Base-by-base conservation (phyloP, 2,797 vertebrate genomes). In the Mionectes olivaceus region DNA sequence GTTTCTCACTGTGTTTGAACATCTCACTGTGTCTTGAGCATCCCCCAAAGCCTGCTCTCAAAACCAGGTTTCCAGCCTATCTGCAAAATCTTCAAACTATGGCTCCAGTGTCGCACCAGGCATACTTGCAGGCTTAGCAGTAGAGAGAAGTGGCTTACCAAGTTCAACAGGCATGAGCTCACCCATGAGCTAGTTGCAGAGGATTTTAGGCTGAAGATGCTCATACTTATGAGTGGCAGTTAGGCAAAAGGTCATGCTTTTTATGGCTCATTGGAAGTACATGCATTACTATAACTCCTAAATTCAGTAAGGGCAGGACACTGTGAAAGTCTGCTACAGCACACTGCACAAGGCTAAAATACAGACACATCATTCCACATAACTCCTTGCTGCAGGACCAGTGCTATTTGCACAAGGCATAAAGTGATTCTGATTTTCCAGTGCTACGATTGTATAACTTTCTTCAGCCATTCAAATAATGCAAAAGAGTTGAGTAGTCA, bases 11-110 rank as follows among this genome's bases (percentile, higher is more conserved):
- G 23, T 25, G 30, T 37, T 41, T 30, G 35, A 41, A 30, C 6
- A 82, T 63, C 30, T 57, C 27, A 57, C 7, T 27, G 19, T 32
- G 22, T 35, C 35, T 15, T 13, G 9, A 82, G 25, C 0, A 0
- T n/a, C 3, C 1, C 4, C 8, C 27, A 15, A 90, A 33, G 23
- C 4, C 32, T 81, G 15, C 10, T 47, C 52, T 63, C 27, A 14
- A 43, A 52, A 61, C 7, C 30, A 53, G 13, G 11, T 56, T 75
- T 81, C 28, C 53, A 64, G 33, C 8, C 74, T 25, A 74, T 14
- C 10, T 35, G 6, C 15, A 53, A 53, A 28, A 75, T 56, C 76
- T 49, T 71, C 64, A 63, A 67, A 70, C 44, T 6, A 50, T 1
- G 5, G 32, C 49, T 77, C 17, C 24, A 52, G 10, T 17, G 49